Evolutionary conservation across 2,797 vertebrate species (phyloP), one percentile per base, ranked within the genome.

Genomic region (Vireo griseus): DNA sequence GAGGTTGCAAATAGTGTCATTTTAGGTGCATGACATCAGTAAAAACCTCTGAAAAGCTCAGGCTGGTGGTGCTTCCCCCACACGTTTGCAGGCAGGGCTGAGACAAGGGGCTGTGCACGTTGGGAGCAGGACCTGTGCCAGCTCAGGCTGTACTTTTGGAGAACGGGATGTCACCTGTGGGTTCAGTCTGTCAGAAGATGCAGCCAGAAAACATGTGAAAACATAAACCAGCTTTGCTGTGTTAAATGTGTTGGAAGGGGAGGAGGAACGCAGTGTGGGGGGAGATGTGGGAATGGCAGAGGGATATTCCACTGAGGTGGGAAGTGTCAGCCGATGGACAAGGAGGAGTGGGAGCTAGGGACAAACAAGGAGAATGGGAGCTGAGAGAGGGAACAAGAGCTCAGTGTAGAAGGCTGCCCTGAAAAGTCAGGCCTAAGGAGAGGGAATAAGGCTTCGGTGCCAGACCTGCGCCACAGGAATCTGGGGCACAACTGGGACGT

Each of bases 401-500:
- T 80, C 20, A 2, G n/a, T 16, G 0, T 1, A 35, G 67, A 39
- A 47, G 6, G 29, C 55, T 85, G 74, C 59, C 37, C 44, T 4
- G 1, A 31, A 28, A 58, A 40, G 16, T 7, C 10, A 22, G 54
- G 13, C 22, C 31, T 77, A 11, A 48, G 29, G 78, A 62, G 51
- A 24, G 29, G 18, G 37, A 33, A 3, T 9, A 25, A 62, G 8
- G 55, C 17, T 33, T 11, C 0, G 0, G 42, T 40, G 28, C 29
- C n/a, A 13, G 81, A 24, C 2, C 42, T 42, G 48, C 3, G 1
- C 35, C 0, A 0, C 29, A 19, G 74, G 51, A 18, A 5, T 4
- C 6, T 4, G 9, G 29, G 57, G 45, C 44, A 6, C 1, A 0
- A 51, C 1, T 26, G 86, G 80, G 22, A 2, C 0, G 1, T n/a